Evolutionary conservation across 1,140 invertebrate species (phyloP), one percentile per base, ranked within the genome.

Genomic region (Drosophila nigromelanica): DNA sequence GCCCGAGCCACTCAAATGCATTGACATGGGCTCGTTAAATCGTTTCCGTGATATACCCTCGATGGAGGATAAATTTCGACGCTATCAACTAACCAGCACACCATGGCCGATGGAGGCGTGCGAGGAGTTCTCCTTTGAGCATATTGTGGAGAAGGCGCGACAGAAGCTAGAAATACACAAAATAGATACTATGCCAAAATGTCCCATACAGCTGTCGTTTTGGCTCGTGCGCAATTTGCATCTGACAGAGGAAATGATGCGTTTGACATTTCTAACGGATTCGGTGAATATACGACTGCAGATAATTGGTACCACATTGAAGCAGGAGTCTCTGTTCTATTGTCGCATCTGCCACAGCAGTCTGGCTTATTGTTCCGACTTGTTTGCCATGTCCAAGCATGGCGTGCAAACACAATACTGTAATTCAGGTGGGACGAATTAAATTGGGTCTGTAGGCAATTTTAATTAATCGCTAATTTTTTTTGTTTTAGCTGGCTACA

Each of bases 321-420:
- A 93, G 68, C 93, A 91, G 24, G 85, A 90, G 59, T 79, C 94
- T 73, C 93, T 94, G 50, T 91, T 94, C 45, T 93, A 97, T 21
- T 94, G 94, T 67, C 97, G 97, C 78, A 91, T 90, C 27, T 92
- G 94, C 54, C 97, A 96, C 90, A 91, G 92, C 21, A 75, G 82
- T 11, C 94, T 97, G 45, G 95, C 95, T 12, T 93, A 94, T 70
- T 95, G 95, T 48, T 93, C 92, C 4, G 94, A 97, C 77, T 93
- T 97, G 39, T 96, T 98, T 91, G 94, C 95, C 42, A 97, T 98
- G 96, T 96, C 96, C 12, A 94, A 94, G 63, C 95, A 97, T 89
- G 97, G 97, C 0, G 94, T 96, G 0, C 95, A 97, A 91, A 95
- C 94, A 40, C 96, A 96, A 43, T 98, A 96, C 90, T 96, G 96